Evolutionary conservation across 2,113 vertebrate genomes (phyloP).

Genomic region (Grammomys surdaster): DNA sequence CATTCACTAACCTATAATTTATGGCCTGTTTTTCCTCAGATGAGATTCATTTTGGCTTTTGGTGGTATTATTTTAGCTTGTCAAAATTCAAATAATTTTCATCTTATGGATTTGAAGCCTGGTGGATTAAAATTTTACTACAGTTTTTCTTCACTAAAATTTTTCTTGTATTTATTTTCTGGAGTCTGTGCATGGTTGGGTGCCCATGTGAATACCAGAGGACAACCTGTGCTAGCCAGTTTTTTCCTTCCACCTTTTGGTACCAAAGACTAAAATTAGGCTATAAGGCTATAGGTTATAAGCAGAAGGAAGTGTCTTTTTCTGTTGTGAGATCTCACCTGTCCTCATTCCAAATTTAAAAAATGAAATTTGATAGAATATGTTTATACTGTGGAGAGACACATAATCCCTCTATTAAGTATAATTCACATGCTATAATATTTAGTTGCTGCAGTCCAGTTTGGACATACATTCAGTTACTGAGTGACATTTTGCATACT

Average conservation of each 20-base stretch:
- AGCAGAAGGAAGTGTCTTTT: background rate
- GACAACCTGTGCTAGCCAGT: background rate
- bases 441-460: background rate
- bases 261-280: background rate
- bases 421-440: background rate
- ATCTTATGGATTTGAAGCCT: background rate
- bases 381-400: background rate
- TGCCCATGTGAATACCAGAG: background rate
- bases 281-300: background rate
- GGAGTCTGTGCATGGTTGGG: background rate
- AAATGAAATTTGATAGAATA: background rate
- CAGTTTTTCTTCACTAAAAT: background rate
- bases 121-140: background rate
- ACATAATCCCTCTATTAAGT: background rate
- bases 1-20: background rate
- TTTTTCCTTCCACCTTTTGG: background rate
- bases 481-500: background rate
- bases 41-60: background rate
- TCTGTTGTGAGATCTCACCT: background rate
- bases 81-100: conserved; percentile 10
- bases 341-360: background rate
- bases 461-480: background rate
- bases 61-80: background rate
- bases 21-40: background rate
- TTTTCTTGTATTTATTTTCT: background rate